Percentiles rank a stretch among this genome's conserved stretches.
These are phyloP conservation scores for Sakesphorus luctuosus DNA, from an alignment of 2,113 vertebrate genomes.

Conservation along the genomic window DNA sequence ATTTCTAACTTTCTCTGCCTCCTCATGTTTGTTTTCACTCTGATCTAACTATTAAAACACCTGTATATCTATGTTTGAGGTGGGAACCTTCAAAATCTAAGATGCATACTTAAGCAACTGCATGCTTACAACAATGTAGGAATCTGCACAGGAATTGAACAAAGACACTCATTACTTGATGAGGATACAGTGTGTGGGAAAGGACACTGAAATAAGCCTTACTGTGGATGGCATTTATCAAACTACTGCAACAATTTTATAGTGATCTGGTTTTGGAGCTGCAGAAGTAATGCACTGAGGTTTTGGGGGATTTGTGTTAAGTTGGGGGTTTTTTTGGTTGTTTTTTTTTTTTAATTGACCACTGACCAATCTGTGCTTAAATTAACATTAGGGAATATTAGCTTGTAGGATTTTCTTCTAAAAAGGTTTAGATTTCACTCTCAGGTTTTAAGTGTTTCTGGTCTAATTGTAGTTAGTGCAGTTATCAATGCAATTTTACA, in stretches of 20 bases:
- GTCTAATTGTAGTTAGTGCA: slow-evolving; percentile 47
- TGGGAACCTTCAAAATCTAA: background rate
- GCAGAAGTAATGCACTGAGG: background rate
- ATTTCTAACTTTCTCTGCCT: background rate
- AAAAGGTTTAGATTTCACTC: slow-evolving; percentile 44
- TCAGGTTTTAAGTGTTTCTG: slow-evolving; percentile 67
- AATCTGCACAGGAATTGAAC: background rate
- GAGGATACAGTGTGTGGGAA: background rate
- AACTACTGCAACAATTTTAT: background rate
- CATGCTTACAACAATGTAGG: background rate
- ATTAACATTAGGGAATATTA: background rate
- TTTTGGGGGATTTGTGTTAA: background rate
- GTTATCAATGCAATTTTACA: slow-evolving; percentile 73
- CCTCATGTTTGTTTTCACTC: background rate
- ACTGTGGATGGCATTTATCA: background rate
- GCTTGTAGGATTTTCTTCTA: background rate
- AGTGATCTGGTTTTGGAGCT: background rate
- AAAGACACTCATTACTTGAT: background rate
- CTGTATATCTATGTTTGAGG: background rate
- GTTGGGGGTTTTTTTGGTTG: background rate
- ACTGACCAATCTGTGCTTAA: slow-evolving; percentile 11
- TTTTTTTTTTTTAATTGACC: background rate
- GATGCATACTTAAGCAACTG: background rate
- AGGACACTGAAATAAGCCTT: background rate
- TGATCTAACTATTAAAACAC: background rate